Percentiles rank a stretch among this genome's conserved stretches.
These are phyloP conservation scores for mouse (Mus musculus) DNA, from an alignment of 2,113 vertebrate genomes.

Conservation along the genomic window GRCm39 chr11:76920001-76920500, in stretches of 20 bases:
- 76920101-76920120: not conserved
- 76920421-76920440: not conserved
- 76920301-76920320: not conserved
- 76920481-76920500: no score
- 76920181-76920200: not conserved
- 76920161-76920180: not conserved
- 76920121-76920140: slow-evolving; percentile 10
- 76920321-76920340: not conserved
- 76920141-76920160: not conserved
- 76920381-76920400: not conserved
- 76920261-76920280: not conserved
- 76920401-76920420: not conserved
- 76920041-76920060: not conserved
- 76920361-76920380: not conserved
- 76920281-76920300: not conserved
- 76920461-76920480: not conserved
- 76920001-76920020: not conserved
- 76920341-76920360: not conserved
- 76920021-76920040: not conserved
- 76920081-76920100: not conserved
- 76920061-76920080: not conserved
- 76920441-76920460: no score
- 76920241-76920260: not conserved
- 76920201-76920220: not conserved
- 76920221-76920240: not conserved